Percentiles rank a stretch among this genome's conserved stretches.
Evolutionary conservation across 1,140 invertebrate genomes (phyloP).

Genomic region (Lepidotrigona ventralis): DNA sequence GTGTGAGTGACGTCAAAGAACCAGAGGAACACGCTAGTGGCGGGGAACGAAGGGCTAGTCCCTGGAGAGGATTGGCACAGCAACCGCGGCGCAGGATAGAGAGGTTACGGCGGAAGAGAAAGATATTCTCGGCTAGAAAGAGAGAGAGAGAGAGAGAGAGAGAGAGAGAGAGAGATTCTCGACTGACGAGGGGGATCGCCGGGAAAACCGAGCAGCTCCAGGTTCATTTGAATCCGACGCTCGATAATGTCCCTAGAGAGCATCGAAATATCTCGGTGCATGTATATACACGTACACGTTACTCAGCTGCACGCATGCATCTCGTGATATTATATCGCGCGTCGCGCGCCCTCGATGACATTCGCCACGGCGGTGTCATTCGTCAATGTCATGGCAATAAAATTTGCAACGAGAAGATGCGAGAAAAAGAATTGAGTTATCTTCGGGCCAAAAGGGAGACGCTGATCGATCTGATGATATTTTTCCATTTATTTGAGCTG

Average conservation of each 20-base stretch:
- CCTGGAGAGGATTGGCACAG: slow-evolving; percentile 55
- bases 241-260: slow-evolving; percentile 73
- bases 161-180: not conserved
- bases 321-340: slow-evolving; percentile 27
- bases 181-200: slow-evolving; percentile 20
- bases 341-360: slow-evolving; percentile 24
- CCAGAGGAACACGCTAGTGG: not conserved
- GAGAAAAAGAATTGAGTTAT: not conserved
- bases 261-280: slow-evolving; percentile 65
- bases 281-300: not conserved
- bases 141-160: not conserved
- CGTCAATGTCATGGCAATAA: slow-evolving; percentile 54
- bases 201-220: slow-evolving; percentile 64
- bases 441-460: not conserved
- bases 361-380: slow-evolving; percentile 38
- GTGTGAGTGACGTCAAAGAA: slow-evolving; percentile 41
- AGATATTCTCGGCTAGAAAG: not conserved
- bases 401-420: slow-evolving; percentile 17
- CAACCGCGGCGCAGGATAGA: slow-evolving; percentile 8
- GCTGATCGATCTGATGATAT: slow-evolving; percentile 20
- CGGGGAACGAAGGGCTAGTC: slow-evolving; percentile 50
- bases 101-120: not conserved
- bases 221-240: slow-evolving; percentile 74
- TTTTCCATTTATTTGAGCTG: not conserved
- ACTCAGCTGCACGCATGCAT: slow-evolving; percentile 19